Conservation (phyloP, 2,888 invertebrate genomes). For the Lomographa bimaculata region DNA sequence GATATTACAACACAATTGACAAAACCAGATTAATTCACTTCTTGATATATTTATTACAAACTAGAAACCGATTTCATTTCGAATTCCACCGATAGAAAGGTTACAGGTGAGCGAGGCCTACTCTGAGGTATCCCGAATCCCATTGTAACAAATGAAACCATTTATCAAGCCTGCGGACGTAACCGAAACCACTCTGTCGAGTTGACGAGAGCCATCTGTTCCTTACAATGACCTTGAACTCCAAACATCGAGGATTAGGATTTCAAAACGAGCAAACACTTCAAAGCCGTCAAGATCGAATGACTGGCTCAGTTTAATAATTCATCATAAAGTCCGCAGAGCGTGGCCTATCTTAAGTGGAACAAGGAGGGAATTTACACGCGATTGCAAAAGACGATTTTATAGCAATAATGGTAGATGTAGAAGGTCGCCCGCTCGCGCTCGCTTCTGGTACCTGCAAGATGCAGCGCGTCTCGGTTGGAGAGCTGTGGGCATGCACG, state of each 20-base stretch:
- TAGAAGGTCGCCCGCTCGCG: conserved; percentile 73
- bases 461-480: conserved; percentile 46
- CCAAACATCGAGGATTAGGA: conserved; percentile 5
- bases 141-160: neutral
- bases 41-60: no score
- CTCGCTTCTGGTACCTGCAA: conserved; percentile 46
- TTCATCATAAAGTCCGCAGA: conserved; percentile 15
- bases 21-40: no score
- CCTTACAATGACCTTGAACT: conserved; percentile 14
- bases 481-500: conserved; percentile 30
- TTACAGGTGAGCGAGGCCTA: conserved; percentile 3
- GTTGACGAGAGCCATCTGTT: conserved; percentile 2
- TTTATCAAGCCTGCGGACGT: neutral
- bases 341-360: conserved; percentile 44
- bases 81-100: neutral
- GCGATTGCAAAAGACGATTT: conserved; percentile 69
- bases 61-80: neutral
- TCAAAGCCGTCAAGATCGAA: conserved; percentile 17
- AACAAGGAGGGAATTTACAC: conserved; percentile 59
- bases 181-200: neutral
- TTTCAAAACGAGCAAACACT: conserved; percentile 17
- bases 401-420: conserved; percentile 74
- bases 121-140: neutral
- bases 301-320: conserved; percentile 14
- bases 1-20: no score